Evolutionary conservation across 2,888 invertebrate species (phyloP), one percentile per base, ranked within the genome.

Genomic region (Caenorhabditis sp.): DNA sequence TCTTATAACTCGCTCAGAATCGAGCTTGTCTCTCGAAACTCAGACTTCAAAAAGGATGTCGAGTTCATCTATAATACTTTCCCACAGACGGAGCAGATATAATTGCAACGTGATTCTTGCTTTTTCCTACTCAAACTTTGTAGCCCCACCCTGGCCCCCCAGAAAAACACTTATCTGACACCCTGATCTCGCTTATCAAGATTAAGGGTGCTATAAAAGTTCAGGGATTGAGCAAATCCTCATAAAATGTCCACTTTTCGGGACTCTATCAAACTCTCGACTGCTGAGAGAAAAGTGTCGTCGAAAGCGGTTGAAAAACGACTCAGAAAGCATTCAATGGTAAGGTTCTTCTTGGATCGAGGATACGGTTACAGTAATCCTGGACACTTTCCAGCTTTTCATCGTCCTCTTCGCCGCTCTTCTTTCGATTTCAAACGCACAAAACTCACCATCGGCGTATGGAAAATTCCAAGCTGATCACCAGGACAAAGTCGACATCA

Each of bases 301-400:
- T 63, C 24, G 63, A 59, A 59, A 59, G 59, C 59, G 44, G 22
- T 7, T 2, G 22, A 19, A 41, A 38, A 61, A 61, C 61, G 61
- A 41, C 41, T 19, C 24, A 61, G 41, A 41, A 61, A 41, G 61
- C 61, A 38, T 7, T 16, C 44, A 63, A 63, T 63, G 63, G 63
- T 63, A 3, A 63, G 44, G 7, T 19, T 19, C 2, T 47, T 19
- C 5, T 24, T 6, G 0, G n/a, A n/a, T n/a, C n/a, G n/a, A 28
- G 35, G 7, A 6, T 28, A 2, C 58, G 7, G 14, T 10, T 58
- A 31, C 31, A 63, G 41, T 16, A 58, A 16, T 14, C 41, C 19
- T 35, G 31, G 8, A 1, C 12, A 1, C 10, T 38, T 63, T 63
- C 1, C 44, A 63, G 63, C 44, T 47, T 28, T 44, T 63, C 44